These are phyloP conservation scores for Sarcoramphus papa DNA, from an alignment of 2,797 vertebrate species.

Conservation along the genomic window DNA sequence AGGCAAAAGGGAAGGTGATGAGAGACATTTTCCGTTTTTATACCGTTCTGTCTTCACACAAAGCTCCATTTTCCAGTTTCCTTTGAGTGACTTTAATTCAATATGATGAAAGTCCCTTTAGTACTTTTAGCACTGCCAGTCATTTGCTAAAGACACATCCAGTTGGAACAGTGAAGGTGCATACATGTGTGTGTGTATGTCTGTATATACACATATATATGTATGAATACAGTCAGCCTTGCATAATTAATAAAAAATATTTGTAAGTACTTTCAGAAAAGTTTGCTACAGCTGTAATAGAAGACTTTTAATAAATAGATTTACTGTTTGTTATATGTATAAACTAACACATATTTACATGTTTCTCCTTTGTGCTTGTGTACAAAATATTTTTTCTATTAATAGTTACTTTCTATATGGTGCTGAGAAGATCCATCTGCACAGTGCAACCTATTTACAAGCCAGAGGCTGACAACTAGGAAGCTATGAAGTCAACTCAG, in stretches of 20 bases:
- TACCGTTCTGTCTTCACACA: neutral
- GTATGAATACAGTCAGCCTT: neutral
- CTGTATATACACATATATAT: neutral
- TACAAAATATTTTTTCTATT: neutral
- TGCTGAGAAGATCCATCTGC: neutral
- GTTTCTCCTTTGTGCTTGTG: neutral
- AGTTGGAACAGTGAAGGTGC: neutral
- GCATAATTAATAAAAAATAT: neutral
- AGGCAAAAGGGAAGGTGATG: neutral
- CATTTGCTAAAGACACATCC: neutral
- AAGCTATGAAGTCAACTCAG: neutral
- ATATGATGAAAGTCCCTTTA: neutral
- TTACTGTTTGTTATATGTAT: neutral
- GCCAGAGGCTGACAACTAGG: neutral
- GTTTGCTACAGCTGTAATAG: neutral
- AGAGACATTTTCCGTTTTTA: neutral
- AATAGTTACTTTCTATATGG: neutral
- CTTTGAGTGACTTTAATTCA: neutral
- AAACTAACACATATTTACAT: neutral
- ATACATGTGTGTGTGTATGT: accelerated
- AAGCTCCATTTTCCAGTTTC: neutral
- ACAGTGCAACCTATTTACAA: neutral
- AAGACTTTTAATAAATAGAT: neutral
- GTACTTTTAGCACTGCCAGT: neutral
- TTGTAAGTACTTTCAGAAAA: neutral